These are phyloP conservation scores for Eulacestoma nigropectus DNA, from an alignment of 2,113 vertebrate species.

Conservation along the genomic window DNA sequence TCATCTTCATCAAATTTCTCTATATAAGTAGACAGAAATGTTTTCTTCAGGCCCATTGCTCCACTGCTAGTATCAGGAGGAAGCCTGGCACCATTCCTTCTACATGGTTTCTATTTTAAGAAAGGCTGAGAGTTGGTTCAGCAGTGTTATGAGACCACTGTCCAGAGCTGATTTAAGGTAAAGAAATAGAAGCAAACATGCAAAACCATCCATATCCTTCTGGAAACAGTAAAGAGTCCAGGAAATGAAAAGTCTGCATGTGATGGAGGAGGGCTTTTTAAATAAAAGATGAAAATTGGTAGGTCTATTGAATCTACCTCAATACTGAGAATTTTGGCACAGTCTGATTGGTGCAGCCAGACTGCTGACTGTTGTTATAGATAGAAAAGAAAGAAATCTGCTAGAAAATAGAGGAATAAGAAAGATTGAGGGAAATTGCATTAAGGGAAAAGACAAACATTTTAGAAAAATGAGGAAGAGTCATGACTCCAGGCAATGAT, in stretches of 20 bases:
- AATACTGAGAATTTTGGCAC: not conserved
- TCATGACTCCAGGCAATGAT: not conserved
- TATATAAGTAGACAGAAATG: not conserved
- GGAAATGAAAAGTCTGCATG: not conserved
- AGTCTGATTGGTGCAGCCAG: not conserved
- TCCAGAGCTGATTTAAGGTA: not conserved
- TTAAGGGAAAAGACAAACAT: not conserved
- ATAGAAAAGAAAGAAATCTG: not conserved
- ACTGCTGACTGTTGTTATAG: not conserved
- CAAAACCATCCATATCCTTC: not conserved
- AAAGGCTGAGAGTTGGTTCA: not conserved
- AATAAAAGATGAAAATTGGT: not conserved
- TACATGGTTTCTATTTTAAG: not conserved
- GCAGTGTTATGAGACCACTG: not conserved
- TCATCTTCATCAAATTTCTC: not conserved
- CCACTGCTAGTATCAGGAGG: not conserved
- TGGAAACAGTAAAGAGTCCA: not conserved
- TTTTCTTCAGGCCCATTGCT: not conserved
- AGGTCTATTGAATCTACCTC: not conserved
- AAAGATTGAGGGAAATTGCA: not conserved
- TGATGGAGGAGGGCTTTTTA: not conserved
- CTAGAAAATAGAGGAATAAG: not conserved
- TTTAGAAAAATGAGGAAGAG: not conserved
- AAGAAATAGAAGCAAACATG: not conserved
- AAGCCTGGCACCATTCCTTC: not conserved